A percentile compares a stretch with the other conserved stretches of the same genome.
Conservation (phyloP, 2,888 invertebrate genomes). For the Platycheirus albimanus region DNA sequence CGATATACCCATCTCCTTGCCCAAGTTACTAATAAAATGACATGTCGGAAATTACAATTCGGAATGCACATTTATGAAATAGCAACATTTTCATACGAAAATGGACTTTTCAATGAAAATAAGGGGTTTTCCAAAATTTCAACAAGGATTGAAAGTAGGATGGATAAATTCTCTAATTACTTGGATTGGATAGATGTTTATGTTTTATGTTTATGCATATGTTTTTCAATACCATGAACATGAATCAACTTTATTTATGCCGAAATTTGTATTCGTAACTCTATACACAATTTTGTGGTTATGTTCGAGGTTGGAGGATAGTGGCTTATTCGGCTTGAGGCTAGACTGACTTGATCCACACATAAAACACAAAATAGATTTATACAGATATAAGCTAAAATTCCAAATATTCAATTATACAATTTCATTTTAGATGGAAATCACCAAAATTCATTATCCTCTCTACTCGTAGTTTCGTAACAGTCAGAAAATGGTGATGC, state of each 20-base stretch:
- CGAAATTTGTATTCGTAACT: no score
- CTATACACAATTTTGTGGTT: slow-evolving; percentile 13
- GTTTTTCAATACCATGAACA: no score
- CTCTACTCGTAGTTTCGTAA: no score
- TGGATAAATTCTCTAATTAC: slow-evolving; percentile 26
- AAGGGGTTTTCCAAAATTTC: background rate
- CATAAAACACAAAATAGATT: slow-evolving; percentile 42
- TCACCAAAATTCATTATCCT: slow-evolving; percentile 49
- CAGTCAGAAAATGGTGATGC: background rate
- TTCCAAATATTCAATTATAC: slow-evolving; percentile 72
- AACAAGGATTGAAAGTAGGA: no score
- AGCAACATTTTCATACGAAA: slow-evolving; percentile 53
- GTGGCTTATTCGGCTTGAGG: slow-evolving; percentile 39
- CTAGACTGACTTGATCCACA: slow-evolving; percentile 47
- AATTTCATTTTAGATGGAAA: slow-evolving; percentile 63
- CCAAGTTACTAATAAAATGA: slow-evolving; percentile 51
- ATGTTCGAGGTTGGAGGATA: slow-evolving; percentile 23
- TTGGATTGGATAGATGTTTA: slow-evolving; percentile 5
- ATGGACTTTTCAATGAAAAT: slow-evolving; percentile 3
- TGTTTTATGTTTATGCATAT: no score
- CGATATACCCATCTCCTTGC: background rate
- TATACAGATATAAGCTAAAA: slow-evolving; percentile 48
- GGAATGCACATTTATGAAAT: slow-evolving; percentile 68
- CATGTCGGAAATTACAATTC: slow-evolving; percentile 65
- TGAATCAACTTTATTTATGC: no score